These are phyloP conservation scores for Amphiura filiformis DNA, from an alignment of 35 echinoderm and acorn worm genomes.

Conservation along the genomic window DNA sequence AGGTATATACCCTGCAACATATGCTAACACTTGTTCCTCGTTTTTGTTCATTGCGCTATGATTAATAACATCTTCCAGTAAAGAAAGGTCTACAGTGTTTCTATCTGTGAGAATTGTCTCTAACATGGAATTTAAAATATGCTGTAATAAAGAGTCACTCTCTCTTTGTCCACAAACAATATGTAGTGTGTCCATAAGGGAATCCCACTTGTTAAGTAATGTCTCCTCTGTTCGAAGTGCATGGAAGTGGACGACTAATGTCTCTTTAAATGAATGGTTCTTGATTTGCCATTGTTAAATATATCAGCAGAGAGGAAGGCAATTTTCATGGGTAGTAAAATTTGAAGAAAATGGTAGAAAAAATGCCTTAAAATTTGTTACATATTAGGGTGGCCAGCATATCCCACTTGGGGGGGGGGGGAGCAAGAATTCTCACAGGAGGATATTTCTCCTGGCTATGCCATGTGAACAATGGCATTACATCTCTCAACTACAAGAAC, in stretches of 20 bases:
- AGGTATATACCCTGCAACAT: neutral
- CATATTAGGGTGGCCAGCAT: too few relatives aligned
- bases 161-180: neutral
- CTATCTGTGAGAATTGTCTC: neutral
- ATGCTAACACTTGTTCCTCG: neutral
- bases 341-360: too few relatives aligned
- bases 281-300: too few relatives aligned
- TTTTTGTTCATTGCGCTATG: neutral
- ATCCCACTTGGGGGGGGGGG: too few relatives aligned
- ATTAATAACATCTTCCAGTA: neutral
- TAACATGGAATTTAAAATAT: neutral
- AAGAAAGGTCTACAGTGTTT: neutral
- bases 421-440: too few relatives aligned
- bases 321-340: too few relatives aligned
- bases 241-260: neutral
- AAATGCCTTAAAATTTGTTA: too few relatives aligned
- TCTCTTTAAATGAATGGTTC: neutral
- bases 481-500: too few relatives aligned
- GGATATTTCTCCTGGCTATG: too few relatives aligned
- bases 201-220: neutral
- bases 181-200: neutral
- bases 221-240: neutral
- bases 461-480: too few relatives aligned
- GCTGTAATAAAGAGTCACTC: neutral
- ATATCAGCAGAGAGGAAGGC: too few relatives aligned